Evolutionary conservation across 1,140 invertebrate species (phyloP).

Genomic region (Carposina sasakii): DNA sequence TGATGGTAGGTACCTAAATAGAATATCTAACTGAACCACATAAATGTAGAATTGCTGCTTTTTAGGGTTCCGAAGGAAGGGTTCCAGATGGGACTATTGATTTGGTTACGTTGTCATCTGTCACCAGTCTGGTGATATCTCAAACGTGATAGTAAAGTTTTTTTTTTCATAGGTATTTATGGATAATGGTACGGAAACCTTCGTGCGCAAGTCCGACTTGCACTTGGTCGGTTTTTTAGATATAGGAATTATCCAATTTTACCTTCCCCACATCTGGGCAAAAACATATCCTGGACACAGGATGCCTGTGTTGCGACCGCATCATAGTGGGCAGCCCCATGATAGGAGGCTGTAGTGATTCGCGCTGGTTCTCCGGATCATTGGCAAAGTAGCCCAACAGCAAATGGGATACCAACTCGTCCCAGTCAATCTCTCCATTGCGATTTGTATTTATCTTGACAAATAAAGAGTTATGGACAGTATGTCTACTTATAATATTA

Average conservation of each 20-base stretch:
- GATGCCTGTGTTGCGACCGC: conserved; percentile 76
- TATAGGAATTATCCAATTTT: conserved; percentile 4
- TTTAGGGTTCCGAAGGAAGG: no score
- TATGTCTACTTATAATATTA: background rate
- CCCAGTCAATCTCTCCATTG: conserved; percentile 76
- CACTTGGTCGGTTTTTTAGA: background rate
- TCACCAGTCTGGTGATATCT: no score
- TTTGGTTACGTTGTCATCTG: no score
- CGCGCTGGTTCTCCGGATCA: conserved; percentile 72
- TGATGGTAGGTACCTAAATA: no score
- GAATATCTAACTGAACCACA: no score
- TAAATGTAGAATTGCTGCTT: no score
- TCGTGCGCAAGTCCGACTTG: background rate
- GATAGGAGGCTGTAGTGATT: conserved; percentile 75
- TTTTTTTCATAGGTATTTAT: no score
- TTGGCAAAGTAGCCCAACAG: conserved; percentile 77
- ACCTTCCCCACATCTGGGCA: conserved; percentile 73
- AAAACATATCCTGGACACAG: conserved; percentile 75
- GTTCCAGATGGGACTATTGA: no score
- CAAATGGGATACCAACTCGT: conserved; percentile 79
- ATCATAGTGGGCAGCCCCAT: conserved; percentile 71
- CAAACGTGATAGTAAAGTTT: no score
- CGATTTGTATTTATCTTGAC: conserved; percentile 68
- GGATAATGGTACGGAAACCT: no score
- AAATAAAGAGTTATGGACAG: background rate